Base-by-base conservation (phyloP, 2,888 invertebrate species). In the Oscheius myriophilus region DNA sequence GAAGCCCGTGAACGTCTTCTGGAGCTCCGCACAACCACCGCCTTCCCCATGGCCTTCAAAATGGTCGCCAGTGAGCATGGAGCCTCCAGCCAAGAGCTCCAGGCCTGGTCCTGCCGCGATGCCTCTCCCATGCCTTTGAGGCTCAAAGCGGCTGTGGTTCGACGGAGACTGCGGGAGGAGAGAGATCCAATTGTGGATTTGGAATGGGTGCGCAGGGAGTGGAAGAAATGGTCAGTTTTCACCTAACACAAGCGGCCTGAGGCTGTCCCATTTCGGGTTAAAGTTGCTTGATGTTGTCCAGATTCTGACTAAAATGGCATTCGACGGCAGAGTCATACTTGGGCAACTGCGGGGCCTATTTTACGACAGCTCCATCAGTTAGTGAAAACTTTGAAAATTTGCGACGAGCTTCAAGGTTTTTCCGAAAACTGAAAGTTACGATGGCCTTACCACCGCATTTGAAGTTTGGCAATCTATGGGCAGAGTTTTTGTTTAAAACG, bases 191-290 rank as follows among this genome's bases (percentile, higher is more conserved):
- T 71, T 0, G 70, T 70, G 25, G 71, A 69, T 51, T 61, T 78
- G 51, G 73, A 78, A 57, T 80, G 80, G 80, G 72, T 72, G 1
- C 64, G 74, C 54, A 33, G 62, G n/a, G 74, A 80, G 53, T 80
- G 80, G 80, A 70, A 69, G 55, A 80, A 80, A 66, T 80, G 80
- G 80, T 74, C 14, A 39, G 54, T 33, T 14, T 53, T 16, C 11
- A 4, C 11, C 11, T 21, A 18, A n/a, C 11, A n/a, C n/a, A n/a
- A n/a, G n/a, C n/a, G n/a, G n/a, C n/a, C n/a, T n/a, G n/a, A n/a
- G n/a, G n/a, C n/a, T n/a, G n/a, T n/a, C n/a, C n/a, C n/a, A n/a
- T n/a, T n/a, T n/a, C n/a, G n/a, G n/a, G n/a, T 21, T 18, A 49
- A 49, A 49, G 6, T n/a, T 49, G 21, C 3, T 49, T n/a, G 16